A percentile compares a stretch with the other conserved stretches of the same genome.
Evolutionary conservation across 2,888 invertebrate species (phyloP).

Genomic region (Sthenelais limicola): DNA sequence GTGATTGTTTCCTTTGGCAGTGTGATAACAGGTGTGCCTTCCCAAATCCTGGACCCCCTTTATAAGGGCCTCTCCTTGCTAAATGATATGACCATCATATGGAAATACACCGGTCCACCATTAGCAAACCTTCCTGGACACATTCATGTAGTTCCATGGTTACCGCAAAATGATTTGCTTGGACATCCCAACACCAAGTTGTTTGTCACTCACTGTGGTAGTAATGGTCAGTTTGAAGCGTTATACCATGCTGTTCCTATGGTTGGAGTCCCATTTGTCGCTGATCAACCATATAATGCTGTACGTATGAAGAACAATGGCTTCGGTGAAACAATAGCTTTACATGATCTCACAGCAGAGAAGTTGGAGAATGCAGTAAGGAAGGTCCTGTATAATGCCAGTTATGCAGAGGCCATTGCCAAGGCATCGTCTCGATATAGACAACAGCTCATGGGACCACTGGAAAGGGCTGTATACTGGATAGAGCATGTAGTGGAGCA

Average conservation of each 20-base stretch:
- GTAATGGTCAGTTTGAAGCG: constrained; percentile 56
- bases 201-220: constrained; percentile 59
- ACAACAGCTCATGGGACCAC: constrained; percentile 46
- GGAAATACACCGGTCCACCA: background rate
- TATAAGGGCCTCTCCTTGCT: background rate
- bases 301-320: constrained; percentile 48
- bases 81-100: background rate
- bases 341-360: constrained; percentile 40
- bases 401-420: constrained; percentile 48
- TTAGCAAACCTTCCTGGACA: constrained; percentile 30
- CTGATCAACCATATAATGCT: constrained; percentile 55
- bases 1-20: constrained; percentile 43
- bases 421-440: constrained; percentile 50
- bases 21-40: background rate
- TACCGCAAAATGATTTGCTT: constrained; percentile 54
- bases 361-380: constrained; percentile 47
- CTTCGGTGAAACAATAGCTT: constrained; percentile 45
- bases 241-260: constrained; percentile 59
- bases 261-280: constrained; percentile 53
- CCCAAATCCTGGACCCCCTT: background rate
- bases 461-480: constrained; percentile 56
- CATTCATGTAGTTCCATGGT: constrained; percentile 39
- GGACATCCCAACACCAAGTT: constrained; percentile 54
- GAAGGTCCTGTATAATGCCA: constrained; percentile 47
- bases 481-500: constrained; percentile 59